phyloP scores from a whole-genome alignment of 2,888 invertebrate species.

The Oegoconia quadripuncta region DNA sequence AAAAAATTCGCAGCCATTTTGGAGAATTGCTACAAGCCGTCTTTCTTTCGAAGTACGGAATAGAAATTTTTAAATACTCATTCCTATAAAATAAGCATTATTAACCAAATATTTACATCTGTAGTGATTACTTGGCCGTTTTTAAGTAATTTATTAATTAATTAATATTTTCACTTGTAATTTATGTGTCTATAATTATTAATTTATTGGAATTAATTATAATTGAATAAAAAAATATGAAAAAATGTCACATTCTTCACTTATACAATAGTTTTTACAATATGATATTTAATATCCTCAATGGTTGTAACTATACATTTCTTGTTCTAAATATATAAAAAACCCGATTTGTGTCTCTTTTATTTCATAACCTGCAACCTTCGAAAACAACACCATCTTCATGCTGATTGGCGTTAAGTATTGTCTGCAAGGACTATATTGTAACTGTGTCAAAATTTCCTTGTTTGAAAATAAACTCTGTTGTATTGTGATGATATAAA shows the following conservation, averaged over 20 bases:
- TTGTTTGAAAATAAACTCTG: too few relatives aligned
- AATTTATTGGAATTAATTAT: constrained; percentile 75
- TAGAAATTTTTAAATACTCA: constrained; percentile 60
- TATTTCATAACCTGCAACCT: constrained; percentile 27
- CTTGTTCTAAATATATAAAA: constrained; percentile 81
- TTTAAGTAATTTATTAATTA: constrained; percentile 71
- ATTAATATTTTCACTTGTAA: constrained; percentile 75
- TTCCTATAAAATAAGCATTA: constrained; percentile 74
- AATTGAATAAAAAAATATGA: constrained; percentile 69
- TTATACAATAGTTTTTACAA: constrained; percentile 80
- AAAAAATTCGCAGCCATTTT: constrained; percentile 32
- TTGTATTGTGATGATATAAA: too few relatives aligned
- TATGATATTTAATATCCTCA: constrained; percentile 80
- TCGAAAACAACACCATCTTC: not conserved
- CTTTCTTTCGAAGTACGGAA: constrained; percentile 49
- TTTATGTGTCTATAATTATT: constrained; percentile 78
- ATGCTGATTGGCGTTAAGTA: too few relatives aligned
- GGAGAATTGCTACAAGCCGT: constrained; percentile 50
- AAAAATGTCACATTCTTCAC: constrained; percentile 77
- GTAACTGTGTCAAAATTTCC: too few relatives aligned
- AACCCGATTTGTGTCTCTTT: constrained; percentile 47
- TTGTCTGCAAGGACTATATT: too few relatives aligned
- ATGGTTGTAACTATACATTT: constrained; percentile 81
- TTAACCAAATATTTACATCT: constrained; percentile 74
- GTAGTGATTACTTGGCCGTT: constrained; percentile 76